These are phyloP conservation scores for Oryctes rhinoceros DNA, from an alignment of 1,140 invertebrate species.

Conservation along the genomic window DNA sequence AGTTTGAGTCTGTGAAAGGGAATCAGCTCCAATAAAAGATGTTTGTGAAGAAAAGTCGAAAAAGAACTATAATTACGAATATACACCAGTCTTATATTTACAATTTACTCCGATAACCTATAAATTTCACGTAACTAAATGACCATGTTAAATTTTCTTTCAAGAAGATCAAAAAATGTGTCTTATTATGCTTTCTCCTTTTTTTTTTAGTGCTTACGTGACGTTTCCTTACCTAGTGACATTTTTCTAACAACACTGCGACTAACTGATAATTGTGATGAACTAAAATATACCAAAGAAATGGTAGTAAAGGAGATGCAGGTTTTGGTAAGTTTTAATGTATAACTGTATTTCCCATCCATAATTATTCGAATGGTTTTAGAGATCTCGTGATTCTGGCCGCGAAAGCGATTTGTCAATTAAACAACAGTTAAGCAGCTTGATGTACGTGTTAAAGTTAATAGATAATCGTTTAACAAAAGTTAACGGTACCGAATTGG, in stretches of 20 bases:
- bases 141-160: too few relatives aligned
- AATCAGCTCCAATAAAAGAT: too few relatives aligned
- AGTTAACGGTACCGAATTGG: constrained; percentile 67
- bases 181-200: neutral
- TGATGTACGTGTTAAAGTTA: constrained; percentile 82
- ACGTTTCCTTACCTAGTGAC: constrained; percentile 79
- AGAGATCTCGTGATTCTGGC: constrained; percentile 84
- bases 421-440: constrained; percentile 89
- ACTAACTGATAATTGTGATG: constrained; percentile 79
- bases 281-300: constrained; percentile 81
- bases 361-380: constrained; percentile 46
- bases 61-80: too few relatives aligned
- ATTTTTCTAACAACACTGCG: constrained; percentile 83
- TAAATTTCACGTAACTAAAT: too few relatives aligned
- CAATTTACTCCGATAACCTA: too few relatives aligned
- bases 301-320: constrained; percentile 83
- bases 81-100: too few relatives aligned
- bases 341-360: neutral
- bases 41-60: too few relatives aligned
- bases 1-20: too few relatives aligned
- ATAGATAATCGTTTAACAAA: constrained; percentile 73
- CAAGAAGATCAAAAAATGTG: too few relatives aligned
- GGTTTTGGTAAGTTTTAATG: constrained; percentile 66
- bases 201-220: constrained; percentile 76
- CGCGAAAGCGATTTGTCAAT: constrained; percentile 84